These are phyloP conservation scores for Otocyon megalotis DNA, from an alignment of 2,113 vertebrate species.

Conservation along the genomic window DNA sequence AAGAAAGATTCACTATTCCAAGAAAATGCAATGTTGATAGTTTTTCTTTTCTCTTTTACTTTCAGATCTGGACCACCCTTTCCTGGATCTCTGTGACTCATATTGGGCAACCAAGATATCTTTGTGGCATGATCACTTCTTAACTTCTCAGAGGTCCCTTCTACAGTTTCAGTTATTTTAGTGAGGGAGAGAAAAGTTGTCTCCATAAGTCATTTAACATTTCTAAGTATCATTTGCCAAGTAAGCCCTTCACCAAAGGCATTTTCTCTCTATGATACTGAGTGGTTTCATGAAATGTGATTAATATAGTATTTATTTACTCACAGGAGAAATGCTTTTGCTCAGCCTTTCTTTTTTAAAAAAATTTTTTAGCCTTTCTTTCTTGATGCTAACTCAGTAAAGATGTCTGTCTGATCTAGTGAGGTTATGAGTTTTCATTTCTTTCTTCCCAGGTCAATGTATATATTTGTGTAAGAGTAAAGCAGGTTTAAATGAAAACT, in stretches of 20 bases:
- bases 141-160: neutral
- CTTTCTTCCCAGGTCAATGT: neutral
- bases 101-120: neutral
- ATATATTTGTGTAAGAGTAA: neutral
- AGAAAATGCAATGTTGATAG: neutral
- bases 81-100: neutral
- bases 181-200: neutral
- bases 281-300: neutral
- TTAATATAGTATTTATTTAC: neutral
- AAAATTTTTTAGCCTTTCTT: neutral
- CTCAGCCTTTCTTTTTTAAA: neutral
- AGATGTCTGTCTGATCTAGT: neutral
- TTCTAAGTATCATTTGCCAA: constrained; percentile 4
- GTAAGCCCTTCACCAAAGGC: neutral
- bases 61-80: neutral
- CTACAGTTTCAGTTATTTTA: constrained; percentile 20
- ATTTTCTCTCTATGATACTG: neutral
- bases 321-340: neutral
- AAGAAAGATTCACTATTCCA: neutral
- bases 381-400: neutral
- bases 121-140: neutral
- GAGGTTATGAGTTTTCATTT: neutral
- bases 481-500: constrained; percentile 7
- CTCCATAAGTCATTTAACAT: neutral
- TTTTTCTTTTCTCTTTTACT: neutral